These are phyloP conservation scores for Polyodon spathula DNA, from an alignment of 2,113 vertebrate genomes.

Conservation along the genomic window DNA sequence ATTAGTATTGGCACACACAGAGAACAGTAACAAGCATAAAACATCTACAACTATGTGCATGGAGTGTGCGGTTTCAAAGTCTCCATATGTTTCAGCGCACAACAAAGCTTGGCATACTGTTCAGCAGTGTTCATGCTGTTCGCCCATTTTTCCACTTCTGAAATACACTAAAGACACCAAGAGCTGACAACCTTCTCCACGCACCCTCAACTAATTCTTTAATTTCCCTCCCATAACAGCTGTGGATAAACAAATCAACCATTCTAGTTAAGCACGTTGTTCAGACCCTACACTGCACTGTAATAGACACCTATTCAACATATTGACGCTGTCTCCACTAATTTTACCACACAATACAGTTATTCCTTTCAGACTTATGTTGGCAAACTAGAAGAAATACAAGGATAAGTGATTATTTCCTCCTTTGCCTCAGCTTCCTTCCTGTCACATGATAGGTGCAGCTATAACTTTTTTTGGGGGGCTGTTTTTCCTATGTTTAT, in stretches of 20 bases:
- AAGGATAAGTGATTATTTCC: too few species aligned
- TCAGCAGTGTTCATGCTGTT: not conserved
- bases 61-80: not conserved
- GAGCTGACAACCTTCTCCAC: not conserved
- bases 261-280: not conserved
- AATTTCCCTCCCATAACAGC: conserved; percentile 6
- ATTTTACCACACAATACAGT: too few species aligned
- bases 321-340: not conserved
- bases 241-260: conserved; percentile 1
- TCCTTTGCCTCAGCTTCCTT: too few species aligned
- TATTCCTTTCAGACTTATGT: too few species aligned
- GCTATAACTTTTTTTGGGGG: too few species aligned
- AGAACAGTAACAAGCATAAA: not conserved
- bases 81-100: not conserved
- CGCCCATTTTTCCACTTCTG: not conserved
- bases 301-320: not conserved
- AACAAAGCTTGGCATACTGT: not conserved
- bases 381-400: too few species aligned
- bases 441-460: too few species aligned
- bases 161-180: conserved; percentile 1
- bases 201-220: conserved; percentile 1
- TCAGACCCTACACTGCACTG: not conserved
- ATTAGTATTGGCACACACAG: not conserved
- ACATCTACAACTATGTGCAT: not conserved
- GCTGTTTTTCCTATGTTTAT: too few species aligned